A percentile compares a stretch with the other conserved stretches of the same genome.
Conservation (phyloP, 2,888 invertebrate species). For the Thymelicus sylvestris region DNA sequence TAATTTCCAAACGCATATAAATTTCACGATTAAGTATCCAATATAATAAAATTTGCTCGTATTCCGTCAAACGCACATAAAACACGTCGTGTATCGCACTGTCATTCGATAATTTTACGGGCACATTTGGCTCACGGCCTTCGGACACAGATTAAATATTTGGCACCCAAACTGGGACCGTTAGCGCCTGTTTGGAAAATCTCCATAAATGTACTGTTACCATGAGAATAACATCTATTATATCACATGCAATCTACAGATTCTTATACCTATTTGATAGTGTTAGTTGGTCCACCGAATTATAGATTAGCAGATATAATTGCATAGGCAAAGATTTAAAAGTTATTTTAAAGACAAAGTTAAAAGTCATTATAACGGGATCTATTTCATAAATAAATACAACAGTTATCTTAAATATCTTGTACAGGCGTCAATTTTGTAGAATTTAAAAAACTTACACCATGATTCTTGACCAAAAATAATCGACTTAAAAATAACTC, state of each 20-base stretch:
- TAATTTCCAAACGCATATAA: not conserved
- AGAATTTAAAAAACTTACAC: too few relatives aligned
- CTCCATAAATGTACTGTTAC: conserved; percentile 12
- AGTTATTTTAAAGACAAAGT: too few relatives aligned
- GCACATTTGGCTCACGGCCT: conserved; percentile 25
- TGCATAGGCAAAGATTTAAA: too few relatives aligned
- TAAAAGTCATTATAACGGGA: too few relatives aligned
- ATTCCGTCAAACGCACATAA: conserved; percentile 3
- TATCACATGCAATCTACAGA: not conserved
- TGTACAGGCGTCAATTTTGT: too few relatives aligned
- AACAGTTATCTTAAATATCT: too few relatives aligned
- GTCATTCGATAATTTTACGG: conserved; percentile 27
- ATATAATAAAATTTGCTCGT: not conserved
- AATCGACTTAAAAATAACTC: too few relatives aligned
- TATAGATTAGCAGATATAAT: too few relatives aligned
- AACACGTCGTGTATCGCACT: not conserved
- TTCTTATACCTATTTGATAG: too few relatives aligned
- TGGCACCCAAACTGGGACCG: conserved; percentile 26
- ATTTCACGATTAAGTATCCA: not conserved
- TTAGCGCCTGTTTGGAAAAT: conserved; percentile 31
- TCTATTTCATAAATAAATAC: too few relatives aligned
- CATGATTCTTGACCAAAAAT: too few relatives aligned
- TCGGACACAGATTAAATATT: conserved; percentile 32
- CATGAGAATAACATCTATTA: not conserved
- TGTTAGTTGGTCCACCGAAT: too few relatives aligned